Percentiles rank a stretch among this genome's conserved stretches.
phyloP scores from a whole-genome alignment of 2,113 vertebrate genomes.

The Nothoprocta pentlandii region DNA sequence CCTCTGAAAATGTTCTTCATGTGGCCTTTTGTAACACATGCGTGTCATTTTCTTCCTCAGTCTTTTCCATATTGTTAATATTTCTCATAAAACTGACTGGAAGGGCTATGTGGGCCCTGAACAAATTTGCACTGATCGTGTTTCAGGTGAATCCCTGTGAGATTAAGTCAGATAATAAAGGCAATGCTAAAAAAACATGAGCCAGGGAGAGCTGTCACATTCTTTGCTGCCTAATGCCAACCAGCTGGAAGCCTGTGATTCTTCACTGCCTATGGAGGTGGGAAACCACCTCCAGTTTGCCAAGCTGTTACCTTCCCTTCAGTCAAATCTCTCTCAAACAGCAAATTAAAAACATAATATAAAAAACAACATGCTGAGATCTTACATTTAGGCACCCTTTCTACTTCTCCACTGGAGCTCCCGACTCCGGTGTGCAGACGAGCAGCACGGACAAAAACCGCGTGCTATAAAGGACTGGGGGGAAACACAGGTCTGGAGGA shows the following conservation, averaged over 20 bases:
- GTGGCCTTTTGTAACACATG: not conserved
- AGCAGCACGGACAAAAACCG: not conserved
- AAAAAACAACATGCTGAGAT: not conserved
- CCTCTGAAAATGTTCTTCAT: not conserved
- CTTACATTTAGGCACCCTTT: not conserved
- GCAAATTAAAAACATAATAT: not conserved
- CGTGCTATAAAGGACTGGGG: not conserved
- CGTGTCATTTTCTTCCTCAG: not conserved
- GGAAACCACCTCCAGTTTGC: not conserved
- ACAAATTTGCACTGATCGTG: fast-evolving
- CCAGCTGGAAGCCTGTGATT: not conserved
- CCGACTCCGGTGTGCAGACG: not conserved
- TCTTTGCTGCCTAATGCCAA: not conserved
- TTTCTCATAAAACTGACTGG: not conserved
- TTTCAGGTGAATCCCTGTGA: not conserved
- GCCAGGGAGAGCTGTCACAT: not conserved
- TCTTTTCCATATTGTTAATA: not conserved
- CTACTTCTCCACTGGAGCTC: not conserved
- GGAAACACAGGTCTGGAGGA: not conserved
- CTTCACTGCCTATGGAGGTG: not conserved
- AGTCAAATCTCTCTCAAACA: not conserved
- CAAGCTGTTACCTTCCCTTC: conserved; percentile 29
- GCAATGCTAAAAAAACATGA: not conserved
- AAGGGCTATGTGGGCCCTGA: not conserved
- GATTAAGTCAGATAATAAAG: not conserved